These are phyloP conservation scores for Phacellophora camtschatica DNA, from an alignment of 30 jellyfish, hydroid and myxozoan species.

Conservation along the genomic window DNA sequence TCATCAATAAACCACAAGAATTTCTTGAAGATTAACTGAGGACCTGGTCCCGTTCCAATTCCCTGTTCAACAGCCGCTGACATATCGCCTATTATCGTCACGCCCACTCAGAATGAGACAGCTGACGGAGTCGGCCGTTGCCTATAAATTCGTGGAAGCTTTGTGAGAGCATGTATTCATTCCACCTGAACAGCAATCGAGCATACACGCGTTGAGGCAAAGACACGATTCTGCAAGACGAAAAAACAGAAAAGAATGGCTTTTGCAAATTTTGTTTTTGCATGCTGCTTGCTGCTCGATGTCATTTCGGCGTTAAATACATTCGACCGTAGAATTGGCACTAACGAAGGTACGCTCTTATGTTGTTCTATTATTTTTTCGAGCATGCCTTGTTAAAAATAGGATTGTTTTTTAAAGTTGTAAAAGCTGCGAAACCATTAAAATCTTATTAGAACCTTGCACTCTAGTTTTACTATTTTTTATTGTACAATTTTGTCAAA, in stretches of 20 bases:
- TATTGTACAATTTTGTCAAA: too few relatives aligned
- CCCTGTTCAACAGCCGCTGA: background rate
- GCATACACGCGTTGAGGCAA: background rate
- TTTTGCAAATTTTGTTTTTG: background rate
- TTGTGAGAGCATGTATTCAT: background rate
- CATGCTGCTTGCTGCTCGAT: background rate
- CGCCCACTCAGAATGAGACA: slow-evolving; percentile 49
- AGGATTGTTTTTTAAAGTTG: too few relatives aligned
- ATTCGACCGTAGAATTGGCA: too few relatives aligned
- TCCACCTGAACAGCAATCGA: background rate
- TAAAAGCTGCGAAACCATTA: too few relatives aligned
- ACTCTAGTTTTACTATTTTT: too few relatives aligned
- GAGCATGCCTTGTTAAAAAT: too few relatives aligned
- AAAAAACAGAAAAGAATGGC: too few relatives aligned
- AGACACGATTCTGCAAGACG: too few relatives aligned
- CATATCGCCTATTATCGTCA: background rate
- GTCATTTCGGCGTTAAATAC: background rate
- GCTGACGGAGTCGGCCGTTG: slow-evolving; percentile 25
- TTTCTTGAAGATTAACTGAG: background rate
- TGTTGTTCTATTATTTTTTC: too few relatives aligned
- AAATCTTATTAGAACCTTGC: too few relatives aligned
- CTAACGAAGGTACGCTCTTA: too few relatives aligned
- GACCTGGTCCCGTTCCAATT: background rate
- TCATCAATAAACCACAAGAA: slow-evolving; percentile 1
- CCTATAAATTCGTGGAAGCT: slow-evolving; percentile 12